Percentiles rank a stretch among this genome's conserved stretches.
These are phyloP conservation scores for Leptinotarsa peninsularis DNA, from an alignment of 2,888 invertebrate species.

Conservation along the genomic window DNA sequence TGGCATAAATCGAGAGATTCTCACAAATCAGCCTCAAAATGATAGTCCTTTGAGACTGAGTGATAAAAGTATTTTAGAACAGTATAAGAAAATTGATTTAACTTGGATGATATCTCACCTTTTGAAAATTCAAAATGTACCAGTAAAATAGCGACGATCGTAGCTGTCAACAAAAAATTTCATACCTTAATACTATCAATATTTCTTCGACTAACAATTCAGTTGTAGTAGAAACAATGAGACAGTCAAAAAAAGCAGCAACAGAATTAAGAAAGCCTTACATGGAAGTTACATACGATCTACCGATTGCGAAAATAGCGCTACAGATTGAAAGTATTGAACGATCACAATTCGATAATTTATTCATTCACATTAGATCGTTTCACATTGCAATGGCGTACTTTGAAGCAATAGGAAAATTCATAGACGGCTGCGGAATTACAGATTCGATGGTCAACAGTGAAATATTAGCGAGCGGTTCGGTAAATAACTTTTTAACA, in stretches of 20 bases:
- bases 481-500: background rate
- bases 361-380: conserved; percentile 2
- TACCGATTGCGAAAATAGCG: conserved; percentile 20
- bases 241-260: background rate
- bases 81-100: no score
- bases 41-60: no score
- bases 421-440: background rate
- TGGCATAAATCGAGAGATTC: background rate
- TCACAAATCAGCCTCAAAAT: background rate
- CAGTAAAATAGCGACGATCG: no score
- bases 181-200: no score
- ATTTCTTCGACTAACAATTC: background rate
- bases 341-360: conserved; percentile 4
- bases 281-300: conserved; percentile 6
- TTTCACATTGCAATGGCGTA: background rate
- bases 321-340: conserved; percentile 4
- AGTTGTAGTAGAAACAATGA: conserved; percentile 19
- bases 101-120: no score
- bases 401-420: background rate
- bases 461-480: background rate
- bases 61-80: no score
- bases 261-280: conserved; percentile 5
- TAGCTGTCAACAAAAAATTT: no score
- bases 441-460: background rate
- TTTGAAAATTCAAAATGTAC: no score